These are phyloP conservation scores for Colinus virginianus DNA, from an alignment of 2,113 vertebrate genomes.

Conservation along the genomic window DNA sequence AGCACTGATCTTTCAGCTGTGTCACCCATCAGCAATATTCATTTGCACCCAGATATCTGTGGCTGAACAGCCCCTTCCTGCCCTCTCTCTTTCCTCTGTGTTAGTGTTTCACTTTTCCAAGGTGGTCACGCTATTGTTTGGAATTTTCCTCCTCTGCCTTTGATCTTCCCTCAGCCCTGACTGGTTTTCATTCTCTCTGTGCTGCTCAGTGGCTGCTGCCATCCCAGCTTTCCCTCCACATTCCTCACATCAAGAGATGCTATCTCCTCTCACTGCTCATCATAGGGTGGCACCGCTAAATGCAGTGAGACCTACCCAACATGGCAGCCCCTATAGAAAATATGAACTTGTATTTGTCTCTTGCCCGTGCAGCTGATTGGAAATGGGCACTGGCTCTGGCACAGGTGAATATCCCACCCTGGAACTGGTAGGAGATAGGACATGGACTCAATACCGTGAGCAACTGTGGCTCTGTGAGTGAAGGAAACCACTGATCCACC, in stretches of 20 bases:
- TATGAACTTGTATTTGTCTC: not conserved
- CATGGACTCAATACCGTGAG: not conserved
- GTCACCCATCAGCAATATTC: fast-evolving
- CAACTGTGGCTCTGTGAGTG: not conserved
- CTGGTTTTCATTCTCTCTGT: fast-evolving
- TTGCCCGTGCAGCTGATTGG: not conserved
- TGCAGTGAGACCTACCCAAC: not conserved
- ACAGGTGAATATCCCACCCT: not conserved
- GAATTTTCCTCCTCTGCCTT: not conserved
- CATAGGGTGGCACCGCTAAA: not conserved
- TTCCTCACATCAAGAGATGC: fast-evolving
- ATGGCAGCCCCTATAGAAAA: not conserved
- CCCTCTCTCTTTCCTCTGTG: not conserved
- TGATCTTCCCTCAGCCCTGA: not conserved
- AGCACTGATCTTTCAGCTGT: not conserved
- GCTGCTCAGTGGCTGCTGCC: not conserved
- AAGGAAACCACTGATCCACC: not conserved
- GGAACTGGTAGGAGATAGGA: not conserved
- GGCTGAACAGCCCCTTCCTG: not conserved
- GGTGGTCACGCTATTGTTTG: not conserved
- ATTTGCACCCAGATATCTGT: not conserved
- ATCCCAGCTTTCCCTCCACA: not conserved
- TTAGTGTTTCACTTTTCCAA: not conserved
- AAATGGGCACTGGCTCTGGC: not conserved
- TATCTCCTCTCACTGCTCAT: not conserved